Percentiles rank a stretch among this genome's conserved stretches.
Conservation (phyloP, 2,797 vertebrate species). For the Microctenopoma stevenorrisi region DNA sequence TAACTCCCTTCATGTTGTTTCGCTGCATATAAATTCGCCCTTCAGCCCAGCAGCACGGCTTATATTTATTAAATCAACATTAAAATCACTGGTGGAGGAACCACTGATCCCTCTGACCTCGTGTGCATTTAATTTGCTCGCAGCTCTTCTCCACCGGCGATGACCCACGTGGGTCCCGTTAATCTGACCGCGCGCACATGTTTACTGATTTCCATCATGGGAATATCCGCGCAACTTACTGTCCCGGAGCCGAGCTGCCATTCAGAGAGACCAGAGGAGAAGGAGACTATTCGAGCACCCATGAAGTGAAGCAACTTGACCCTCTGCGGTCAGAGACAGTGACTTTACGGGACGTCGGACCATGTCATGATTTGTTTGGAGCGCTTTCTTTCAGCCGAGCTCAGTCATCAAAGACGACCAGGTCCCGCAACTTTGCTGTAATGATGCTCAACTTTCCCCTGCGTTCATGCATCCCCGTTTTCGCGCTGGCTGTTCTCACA, state of each 20-base stretch:
- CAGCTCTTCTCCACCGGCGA: constrained; percentile 61
- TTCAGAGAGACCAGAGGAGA: not conserved
- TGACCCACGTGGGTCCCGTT: constrained; percentile 75
- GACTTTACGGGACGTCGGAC: constrained; percentile 10
- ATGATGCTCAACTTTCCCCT: constrained; percentile 58
- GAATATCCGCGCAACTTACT: constrained; percentile 52
- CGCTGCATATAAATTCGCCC: not conserved
- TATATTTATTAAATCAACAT: constrained; percentile 53
- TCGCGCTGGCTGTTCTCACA: constrained; percentile 46
- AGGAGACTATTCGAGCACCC: not conserved
- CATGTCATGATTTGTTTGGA: constrained; percentile 45
- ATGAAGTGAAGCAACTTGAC: constrained; percentile 12
- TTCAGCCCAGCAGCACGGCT: constrained; percentile 19
- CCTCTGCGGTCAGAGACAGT: constrained; percentile 20
- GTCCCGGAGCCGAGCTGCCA: constrained; percentile 22
- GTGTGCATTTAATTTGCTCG: constrained; percentile 77
- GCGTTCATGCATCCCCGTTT: constrained; percentile 36
- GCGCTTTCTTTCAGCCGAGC: constrained; percentile 23
- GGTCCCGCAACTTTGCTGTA: constrained; percentile 35
- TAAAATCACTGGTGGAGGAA: constrained; percentile 32
- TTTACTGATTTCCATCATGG: constrained; percentile 67
- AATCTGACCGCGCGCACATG: constrained; percentile 75
- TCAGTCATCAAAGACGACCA: constrained; percentile 24
- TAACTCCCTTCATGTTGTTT: not conserved
- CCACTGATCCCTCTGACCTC: constrained; percentile 71